Base-by-base conservation (phyloP, 2,113 vertebrate genomes). In the Sinocyclocheilus grahami region DNA sequence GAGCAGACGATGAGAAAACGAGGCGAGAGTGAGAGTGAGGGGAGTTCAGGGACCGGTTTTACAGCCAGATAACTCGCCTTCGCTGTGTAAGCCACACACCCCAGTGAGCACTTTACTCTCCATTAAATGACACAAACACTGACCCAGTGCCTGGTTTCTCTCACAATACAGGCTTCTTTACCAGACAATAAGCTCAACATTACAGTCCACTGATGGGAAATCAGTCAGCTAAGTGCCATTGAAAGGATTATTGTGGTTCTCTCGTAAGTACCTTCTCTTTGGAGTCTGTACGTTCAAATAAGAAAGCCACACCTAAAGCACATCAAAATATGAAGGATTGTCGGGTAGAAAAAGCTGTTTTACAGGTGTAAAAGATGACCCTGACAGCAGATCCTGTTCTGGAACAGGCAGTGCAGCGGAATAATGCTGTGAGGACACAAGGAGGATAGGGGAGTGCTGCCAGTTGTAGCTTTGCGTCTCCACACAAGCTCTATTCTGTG, bases 101-200 rank as follows among this genome's bases (percentile, higher is more conserved):
- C 82, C 67, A 83, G 48, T 55, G 82, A 72, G 82, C 82, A 53
- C 30, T 83, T 83, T 83, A 72, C 48, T 83, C 67, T 58, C 82
- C 82, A 83, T 83, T 83, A 83, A 82, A 82, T 53, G 39, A 72
- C 82, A 83, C 65, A 83, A 71, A 74, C 82, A 83, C 82, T 55
- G 67, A 83, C 65, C 65, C 46, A 74, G 24, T 74, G 51, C 67
- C 65, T 72, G 48, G 27, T 33, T 55, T 33, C 67, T 11, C 67
- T 24, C 48, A 74, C 82, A 83, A 83, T 72, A 72, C 65, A 58
- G 65, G 67, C 27, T 72, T 83, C 48, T 83, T 74, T 74, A 37
- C 82, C 30, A 74, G 27, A 83, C 82, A 83, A 83, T 83, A 83
- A 72, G 67, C 65, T 83, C 67, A 58, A 42, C 82, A 74, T 74